These are phyloP conservation scores for Drosophila kurseongensis DNA, from an alignment of 1,140 invertebrate species.

Conservation along the genomic window DNA sequence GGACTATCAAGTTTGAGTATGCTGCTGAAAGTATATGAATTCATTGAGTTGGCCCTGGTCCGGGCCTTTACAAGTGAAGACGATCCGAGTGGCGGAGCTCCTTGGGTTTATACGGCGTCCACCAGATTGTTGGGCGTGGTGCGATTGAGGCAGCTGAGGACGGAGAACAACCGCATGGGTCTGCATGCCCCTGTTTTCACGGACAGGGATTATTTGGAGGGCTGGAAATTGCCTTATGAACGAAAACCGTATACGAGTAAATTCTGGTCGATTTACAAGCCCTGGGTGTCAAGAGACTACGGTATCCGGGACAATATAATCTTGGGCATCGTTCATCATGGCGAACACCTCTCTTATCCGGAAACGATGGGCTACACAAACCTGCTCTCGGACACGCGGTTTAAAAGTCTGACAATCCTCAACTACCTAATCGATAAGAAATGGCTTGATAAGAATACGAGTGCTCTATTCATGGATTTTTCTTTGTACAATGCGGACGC, in stretches of 20 bases:
- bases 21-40: slow-evolving; percentile 44
- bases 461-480: slow-evolving; percentile 70
- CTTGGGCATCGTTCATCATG: slow-evolving; percentile 31
- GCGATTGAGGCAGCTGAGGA: slow-evolving; percentile 56
- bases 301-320: slow-evolving; percentile 4
- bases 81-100: neutral
- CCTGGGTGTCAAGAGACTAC: slow-evolving; percentile 47
- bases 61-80: slow-evolving; percentile 36
- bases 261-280: slow-evolving; percentile 65
- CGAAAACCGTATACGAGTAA: slow-evolving; percentile 51
- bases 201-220: slow-evolving; percentile 26
- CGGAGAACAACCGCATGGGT: neutral
- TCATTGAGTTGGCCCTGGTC: slow-evolving; percentile 40
- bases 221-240: slow-evolving; percentile 53
- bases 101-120: slow-evolving; percentile 38
- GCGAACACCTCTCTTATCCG: slow-evolving; percentile 36
- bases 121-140: slow-evolving; percentile 56
- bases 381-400: slow-evolving; percentile 30
- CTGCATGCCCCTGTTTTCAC: slow-evolving; percentile 22
- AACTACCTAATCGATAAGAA: slow-evolving; percentile 36
- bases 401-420: slow-evolving; percentile 56
- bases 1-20: slow-evolving; percentile 15
- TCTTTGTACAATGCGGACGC: slow-evolving; percentile 70
- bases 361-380: slow-evolving; percentile 52
- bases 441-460: slow-evolving; percentile 63